Evolutionary conservation across 2,888 invertebrate genomes (phyloP), one percentile per base, ranked within the genome.

Genomic region (Arge pagana): DNA sequence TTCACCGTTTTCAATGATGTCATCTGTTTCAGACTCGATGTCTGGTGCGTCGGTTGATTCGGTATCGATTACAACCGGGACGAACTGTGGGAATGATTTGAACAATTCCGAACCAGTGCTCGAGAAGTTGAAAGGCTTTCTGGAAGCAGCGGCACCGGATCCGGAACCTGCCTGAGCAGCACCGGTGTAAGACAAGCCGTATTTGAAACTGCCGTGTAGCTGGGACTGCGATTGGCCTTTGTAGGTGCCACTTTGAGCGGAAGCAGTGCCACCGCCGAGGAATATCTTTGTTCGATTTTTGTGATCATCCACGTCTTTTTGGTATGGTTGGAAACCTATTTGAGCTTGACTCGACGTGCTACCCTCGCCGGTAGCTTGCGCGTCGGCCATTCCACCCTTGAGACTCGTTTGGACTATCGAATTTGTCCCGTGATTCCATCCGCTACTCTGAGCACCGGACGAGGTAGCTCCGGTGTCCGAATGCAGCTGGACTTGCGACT

Each of bases 261-360:
- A 86, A 0, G 92, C 87, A 55, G 86, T 83, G 5, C 91, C 92
- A 24, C 88, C 87, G 1, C 92, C 91, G 50, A 83, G 83, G 66
- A 87, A 87, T 3, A 88, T 85, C 53, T 75, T 77, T 41, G 79
- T 77, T 57, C 83, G 81, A 31, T 69, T 71, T 37, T 79, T 77
- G 10, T 67, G 60, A 8, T 79, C 78, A 41, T 81, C 63, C 3
- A 64, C 65, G 5, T 50, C 57, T 50, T 86, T 84, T 63, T 84
- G 82, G 61, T 85, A 85, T 0, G 92, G 92, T 45, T 86, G 85
- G 68, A 93, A 92, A 1, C 91, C 92, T 54, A 93, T 91, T 78
- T 93, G 92, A 3, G 93, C 92, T 78, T 93, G 92, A 24, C 91
- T 92, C 0, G 90, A 90, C 1, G 92, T 91, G 64, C 87, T 88